These are phyloP conservation scores for Uria aalge DNA, from an alignment of 2,113 vertebrate species.

Conservation along the genomic window DNA sequence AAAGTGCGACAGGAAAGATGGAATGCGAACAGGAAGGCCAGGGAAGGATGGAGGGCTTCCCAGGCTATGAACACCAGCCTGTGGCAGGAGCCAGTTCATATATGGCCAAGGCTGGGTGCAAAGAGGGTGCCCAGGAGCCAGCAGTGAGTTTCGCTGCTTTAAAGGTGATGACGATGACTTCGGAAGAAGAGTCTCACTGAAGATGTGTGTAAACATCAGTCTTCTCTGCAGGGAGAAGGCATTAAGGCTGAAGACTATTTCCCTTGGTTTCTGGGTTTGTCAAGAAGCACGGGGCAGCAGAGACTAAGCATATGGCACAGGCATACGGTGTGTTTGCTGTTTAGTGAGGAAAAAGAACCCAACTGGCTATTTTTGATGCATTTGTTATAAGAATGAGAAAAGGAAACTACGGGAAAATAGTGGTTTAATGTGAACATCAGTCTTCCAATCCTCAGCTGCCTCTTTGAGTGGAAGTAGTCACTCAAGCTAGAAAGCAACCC, in stretches of 20 bases:
- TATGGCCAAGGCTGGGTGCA: not conserved
- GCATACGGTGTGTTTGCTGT: not conserved
- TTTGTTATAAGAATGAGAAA: not conserved
- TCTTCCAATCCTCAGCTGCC: not conserved
- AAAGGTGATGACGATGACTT: not conserved
- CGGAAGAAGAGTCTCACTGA: not conserved
- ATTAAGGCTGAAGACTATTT: not conserved
- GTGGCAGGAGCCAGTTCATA: not conserved
- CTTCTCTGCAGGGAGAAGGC: not conserved
- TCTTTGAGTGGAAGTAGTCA: not conserved
- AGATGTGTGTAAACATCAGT: not conserved
- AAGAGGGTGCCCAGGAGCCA: not conserved
- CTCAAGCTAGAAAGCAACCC: not conserved
- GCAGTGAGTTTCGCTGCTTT: not conserved
- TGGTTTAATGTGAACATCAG: not conserved
- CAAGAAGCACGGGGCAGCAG: not conserved
- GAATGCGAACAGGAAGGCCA: not conserved
- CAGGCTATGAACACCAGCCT: accelerated
- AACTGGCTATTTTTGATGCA: not conserved
- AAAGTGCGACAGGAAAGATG: not conserved
- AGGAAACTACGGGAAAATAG: not conserved
- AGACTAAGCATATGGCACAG: not conserved
- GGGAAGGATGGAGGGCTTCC: not conserved
- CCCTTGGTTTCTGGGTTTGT: not conserved
- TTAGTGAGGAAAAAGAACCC: not conserved